These are phyloP conservation scores for Caprella mutica DNA, from an alignment of 2,888 invertebrate species.

Conservation along the genomic window DNA sequence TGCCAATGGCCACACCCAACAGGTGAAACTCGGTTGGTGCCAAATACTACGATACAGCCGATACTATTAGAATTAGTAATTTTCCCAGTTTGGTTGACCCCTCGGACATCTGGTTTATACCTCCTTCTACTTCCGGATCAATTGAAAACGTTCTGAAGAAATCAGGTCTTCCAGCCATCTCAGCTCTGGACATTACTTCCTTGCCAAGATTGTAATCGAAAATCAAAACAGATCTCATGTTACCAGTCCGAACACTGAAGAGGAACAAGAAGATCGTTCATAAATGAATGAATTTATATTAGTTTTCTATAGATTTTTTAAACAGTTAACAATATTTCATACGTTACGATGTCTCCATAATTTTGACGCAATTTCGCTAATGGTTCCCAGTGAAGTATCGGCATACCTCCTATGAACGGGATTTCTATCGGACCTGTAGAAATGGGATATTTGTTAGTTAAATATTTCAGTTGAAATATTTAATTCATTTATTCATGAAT, in stretches of 20 bases:
- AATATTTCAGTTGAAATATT: too few species aligned
- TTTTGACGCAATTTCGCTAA: neutral
- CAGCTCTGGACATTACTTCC: neutral
- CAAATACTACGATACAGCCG: too few species aligned
- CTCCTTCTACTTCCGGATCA: neutral
- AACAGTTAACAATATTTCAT: too few species aligned
- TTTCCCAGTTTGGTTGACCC: too few species aligned
- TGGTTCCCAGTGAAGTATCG: neutral
- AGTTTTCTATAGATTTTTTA: too few species aligned
- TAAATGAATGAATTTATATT: too few species aligned
- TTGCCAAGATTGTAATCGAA: neutral
- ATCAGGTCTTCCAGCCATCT: neutral
- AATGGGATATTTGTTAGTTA: too few species aligned
- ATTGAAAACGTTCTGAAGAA: neutral
- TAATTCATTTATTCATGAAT: too few species aligned
- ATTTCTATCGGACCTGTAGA: neutral
- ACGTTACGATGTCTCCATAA: conserved; percentile 1
- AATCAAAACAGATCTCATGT: neutral
- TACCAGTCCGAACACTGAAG: neutral
- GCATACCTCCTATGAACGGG: neutral
- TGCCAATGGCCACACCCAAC: too few species aligned
- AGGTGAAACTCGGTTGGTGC: too few species aligned
- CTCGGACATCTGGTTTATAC: too few species aligned
- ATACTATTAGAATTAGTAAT: too few species aligned
- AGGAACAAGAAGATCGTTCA: neutral